These are phyloP conservation scores for Desoria tigrina DNA, from an alignment of 2,888 invertebrate genomes.

Conservation along the genomic window DNA sequence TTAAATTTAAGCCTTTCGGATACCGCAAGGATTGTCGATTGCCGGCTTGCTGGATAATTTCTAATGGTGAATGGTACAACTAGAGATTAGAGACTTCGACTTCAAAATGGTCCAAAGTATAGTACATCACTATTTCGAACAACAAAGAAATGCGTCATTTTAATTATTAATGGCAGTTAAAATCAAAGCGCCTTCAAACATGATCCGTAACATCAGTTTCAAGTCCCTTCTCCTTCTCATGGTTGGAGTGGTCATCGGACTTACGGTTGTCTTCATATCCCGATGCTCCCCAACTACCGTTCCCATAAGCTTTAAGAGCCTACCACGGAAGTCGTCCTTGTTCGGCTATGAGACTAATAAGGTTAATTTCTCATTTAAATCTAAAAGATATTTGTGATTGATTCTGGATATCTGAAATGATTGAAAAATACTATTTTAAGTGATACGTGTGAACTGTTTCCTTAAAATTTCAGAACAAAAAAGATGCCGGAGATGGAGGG, in stretches of 20 bases:
- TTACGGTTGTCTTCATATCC: slow-evolving; percentile 43
- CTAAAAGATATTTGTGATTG: too few relatives aligned
- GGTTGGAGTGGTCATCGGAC: slow-evolving; percentile 39
- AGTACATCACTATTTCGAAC: too few relatives aligned
- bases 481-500: slow-evolving; percentile 1
- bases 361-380: too few relatives aligned
- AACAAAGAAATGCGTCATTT: too few relatives aligned
- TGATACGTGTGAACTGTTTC: not conserved
- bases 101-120: too few relatives aligned
- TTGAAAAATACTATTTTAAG: not conserved
- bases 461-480: not conserved
- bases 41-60: too few relatives aligned
- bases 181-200: too few relatives aligned
- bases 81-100: too few relatives aligned
- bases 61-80: too few relatives aligned
- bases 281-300: slow-evolving; percentile 20
- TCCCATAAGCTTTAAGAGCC: not conserved
- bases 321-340: not conserved
- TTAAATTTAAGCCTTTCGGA: too few relatives aligned
- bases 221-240: slow-evolving; percentile 46
- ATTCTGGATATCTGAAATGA: not conserved
- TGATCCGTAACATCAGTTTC: slow-evolving; percentile 45
- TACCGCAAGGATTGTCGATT: too few relatives aligned
- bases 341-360: not conserved
- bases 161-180: too few relatives aligned